Percentiles rank a stretch among this genome's conserved stretches.
These are phyloP conservation scores for Agrochola macilenta DNA, from an alignment of 2,888 invertebrate genomes.

Conservation along the genomic window DNA sequence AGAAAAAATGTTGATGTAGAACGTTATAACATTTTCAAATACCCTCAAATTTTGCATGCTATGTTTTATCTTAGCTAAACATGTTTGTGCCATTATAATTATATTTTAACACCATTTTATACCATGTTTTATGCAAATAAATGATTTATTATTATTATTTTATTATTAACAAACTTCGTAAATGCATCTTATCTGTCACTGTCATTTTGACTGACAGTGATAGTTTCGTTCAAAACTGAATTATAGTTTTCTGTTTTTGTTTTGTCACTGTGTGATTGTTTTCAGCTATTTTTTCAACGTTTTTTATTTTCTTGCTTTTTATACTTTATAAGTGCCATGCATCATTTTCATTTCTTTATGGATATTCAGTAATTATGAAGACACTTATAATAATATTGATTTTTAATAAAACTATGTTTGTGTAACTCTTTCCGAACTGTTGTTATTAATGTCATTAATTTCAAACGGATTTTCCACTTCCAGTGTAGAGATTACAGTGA, in stretches of 20 bases:
- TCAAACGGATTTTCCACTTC: neutral
- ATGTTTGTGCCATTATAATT: no score
- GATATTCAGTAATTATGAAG: neutral
- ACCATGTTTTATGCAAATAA: no score
- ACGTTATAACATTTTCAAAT: no score
- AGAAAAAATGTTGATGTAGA: no score
- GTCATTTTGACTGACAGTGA: neutral
- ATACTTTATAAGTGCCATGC: neutral
- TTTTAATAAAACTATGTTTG: neutral
- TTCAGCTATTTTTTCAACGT: no score
- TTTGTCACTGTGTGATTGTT: neutral
- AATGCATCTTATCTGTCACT: slow-evolving; percentile 3
- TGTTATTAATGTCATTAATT: slow-evolving; percentile 1
- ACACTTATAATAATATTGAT: neutral
- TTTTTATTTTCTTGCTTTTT: no score
- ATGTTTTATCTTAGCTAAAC: no score
- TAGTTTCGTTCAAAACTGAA: slow-evolving; percentile 24
- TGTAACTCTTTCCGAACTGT: slow-evolving; percentile 20
- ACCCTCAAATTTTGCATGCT: no score
- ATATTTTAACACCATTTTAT: no score
- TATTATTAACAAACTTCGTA: slow-evolving; percentile 20
- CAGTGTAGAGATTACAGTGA: neutral
- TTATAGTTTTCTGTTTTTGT: neutral
- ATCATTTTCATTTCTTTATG: neutral
- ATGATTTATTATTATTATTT: no score